These are phyloP conservation scores for Mechanitis mazaeus DNA, from an alignment of 2,888 invertebrate species.

Conservation along the genomic window DNA sequence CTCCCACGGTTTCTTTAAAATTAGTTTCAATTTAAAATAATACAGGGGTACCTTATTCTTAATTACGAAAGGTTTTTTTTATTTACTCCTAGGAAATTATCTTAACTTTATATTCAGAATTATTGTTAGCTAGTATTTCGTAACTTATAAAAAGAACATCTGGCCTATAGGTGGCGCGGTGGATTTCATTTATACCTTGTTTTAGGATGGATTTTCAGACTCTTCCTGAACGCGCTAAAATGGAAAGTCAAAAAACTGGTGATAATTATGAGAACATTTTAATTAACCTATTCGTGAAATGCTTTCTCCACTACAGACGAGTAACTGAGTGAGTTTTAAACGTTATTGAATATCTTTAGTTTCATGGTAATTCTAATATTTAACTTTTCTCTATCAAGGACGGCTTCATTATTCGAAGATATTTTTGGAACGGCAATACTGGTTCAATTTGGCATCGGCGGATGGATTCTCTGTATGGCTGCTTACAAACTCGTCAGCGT, in stretches of 20 bases:
- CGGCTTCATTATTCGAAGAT: constrained; percentile 44
- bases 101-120: too few relatives aligned
- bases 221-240: constrained; percentile 40
- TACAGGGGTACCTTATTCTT: too few relatives aligned
- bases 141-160: too few relatives aligned
- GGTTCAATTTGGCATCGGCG: constrained; percentile 62
- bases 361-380: too few relatives aligned
- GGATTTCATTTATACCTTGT: constrained; percentile 12
- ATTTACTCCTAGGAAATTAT: too few relatives aligned
- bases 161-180: too few relatives aligned
- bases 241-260: constrained; percentile 18
- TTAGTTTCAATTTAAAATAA: too few relatives aligned
- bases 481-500: constrained; percentile 63
- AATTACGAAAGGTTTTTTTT: too few relatives aligned
- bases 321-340: constrained; percentile 43
- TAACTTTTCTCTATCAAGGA: constrained; percentile 33
- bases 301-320: constrained; percentile 47
- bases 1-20: too few relatives aligned
- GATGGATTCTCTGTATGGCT: constrained; percentile 69
- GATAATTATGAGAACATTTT: constrained; percentile 35
- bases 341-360: neutral
- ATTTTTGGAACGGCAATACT: constrained; percentile 57
- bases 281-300: constrained; percentile 41
- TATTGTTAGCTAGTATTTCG: too few relatives aligned
- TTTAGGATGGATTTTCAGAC: constrained; percentile 47